A percentile compares a stretch with the other conserved stretches of the same genome.
These are phyloP conservation scores for Castor canadensis DNA, from an alignment of 2,113 vertebrate genomes.

Conservation along the genomic window DNA sequence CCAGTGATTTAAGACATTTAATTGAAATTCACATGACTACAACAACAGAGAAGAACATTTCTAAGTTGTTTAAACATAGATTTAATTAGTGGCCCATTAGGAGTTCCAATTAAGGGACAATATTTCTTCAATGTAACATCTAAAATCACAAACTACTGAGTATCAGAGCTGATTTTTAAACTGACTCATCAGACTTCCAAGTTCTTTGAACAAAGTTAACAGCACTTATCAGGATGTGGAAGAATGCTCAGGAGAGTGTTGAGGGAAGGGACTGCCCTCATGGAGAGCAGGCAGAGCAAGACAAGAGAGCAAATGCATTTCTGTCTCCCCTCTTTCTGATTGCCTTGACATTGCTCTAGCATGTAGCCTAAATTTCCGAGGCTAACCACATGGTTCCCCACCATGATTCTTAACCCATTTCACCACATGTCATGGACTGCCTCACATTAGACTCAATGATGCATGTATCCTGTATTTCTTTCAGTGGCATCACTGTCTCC, in stretches of 20 bases:
- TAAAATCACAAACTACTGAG: background rate
- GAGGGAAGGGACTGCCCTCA: rapidly evolving
- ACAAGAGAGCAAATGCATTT: rapidly evolving
- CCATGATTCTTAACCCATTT: background rate
- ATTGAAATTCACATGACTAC: slow-evolving; percentile 45
- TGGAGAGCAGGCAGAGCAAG: background rate
- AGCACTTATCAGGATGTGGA: background rate
- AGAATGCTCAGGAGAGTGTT: background rate
- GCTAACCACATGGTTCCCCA: background rate
- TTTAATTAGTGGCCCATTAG: slow-evolving; percentile 44
- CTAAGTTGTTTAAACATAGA: slow-evolving; percentile 50
- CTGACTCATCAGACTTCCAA: background rate
- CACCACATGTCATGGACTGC: too few species aligned
- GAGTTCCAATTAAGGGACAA: slow-evolving; percentile 41
- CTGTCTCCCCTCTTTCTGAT: background rate
- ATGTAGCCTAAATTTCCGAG: background rate
- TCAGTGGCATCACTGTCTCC: background rate
- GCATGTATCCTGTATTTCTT: background rate
- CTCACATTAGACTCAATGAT: background rate
- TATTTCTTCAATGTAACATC: background rate
- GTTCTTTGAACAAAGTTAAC: background rate
- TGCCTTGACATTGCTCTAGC: background rate
- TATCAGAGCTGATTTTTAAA: background rate
- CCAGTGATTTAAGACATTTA: slow-evolving; percentile 37
- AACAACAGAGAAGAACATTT: background rate